A percentile compares a stretch with the other conserved stretches of the same genome.
phyloP scores from a whole-genome alignment of 2,888 invertebrate species.

The Lasioglossum pauxillum region DNA sequence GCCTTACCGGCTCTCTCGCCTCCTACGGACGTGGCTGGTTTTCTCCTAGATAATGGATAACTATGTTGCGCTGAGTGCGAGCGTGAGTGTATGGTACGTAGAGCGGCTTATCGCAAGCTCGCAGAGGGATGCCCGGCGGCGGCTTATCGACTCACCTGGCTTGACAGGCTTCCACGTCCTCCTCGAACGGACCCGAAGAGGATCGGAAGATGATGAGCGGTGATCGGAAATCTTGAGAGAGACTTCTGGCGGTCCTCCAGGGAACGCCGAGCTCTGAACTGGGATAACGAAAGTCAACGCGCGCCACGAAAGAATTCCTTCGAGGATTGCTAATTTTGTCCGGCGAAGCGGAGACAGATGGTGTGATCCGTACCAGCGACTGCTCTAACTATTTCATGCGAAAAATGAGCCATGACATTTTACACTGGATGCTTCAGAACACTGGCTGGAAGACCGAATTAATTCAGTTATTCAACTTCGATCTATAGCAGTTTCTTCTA shows the following conservation, averaged over 20 bases:
- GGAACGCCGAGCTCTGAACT: not conserved
- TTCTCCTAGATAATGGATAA: slow-evolving; percentile 67
- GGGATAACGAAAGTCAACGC: not conserved
- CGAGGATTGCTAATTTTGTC: not conserved
- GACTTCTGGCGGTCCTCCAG: slow-evolving; percentile 44
- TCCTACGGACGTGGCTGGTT: slow-evolving; percentile 5
- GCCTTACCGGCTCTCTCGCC: not conserved
- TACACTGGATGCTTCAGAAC: not conserved
- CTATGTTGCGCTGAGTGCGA: slow-evolving; percentile 59
- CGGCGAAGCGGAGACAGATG: not conserved
- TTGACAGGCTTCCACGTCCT: slow-evolving; percentile 64
- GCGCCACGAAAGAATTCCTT: not conserved
- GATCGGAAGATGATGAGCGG: slow-evolving; percentile 60
- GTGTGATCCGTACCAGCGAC: not conserved
- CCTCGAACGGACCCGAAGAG: slow-evolving; percentile 20
- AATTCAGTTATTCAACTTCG: no score
- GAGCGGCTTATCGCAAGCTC: slow-evolving; percentile 77
- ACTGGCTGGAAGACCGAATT: no score
- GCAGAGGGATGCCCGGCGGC: slow-evolving; percentile 74
- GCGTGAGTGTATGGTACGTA: slow-evolving; percentile 51
- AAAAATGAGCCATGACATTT: not conserved
- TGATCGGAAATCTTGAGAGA: slow-evolving; percentile 60
- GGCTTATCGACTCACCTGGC: slow-evolving; percentile 77
- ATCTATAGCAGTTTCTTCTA: no score
- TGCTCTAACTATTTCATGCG: not conserved